Conservation (phyloP, 2,797 vertebrate genomes). For the Nyctibius grandis region DNA sequence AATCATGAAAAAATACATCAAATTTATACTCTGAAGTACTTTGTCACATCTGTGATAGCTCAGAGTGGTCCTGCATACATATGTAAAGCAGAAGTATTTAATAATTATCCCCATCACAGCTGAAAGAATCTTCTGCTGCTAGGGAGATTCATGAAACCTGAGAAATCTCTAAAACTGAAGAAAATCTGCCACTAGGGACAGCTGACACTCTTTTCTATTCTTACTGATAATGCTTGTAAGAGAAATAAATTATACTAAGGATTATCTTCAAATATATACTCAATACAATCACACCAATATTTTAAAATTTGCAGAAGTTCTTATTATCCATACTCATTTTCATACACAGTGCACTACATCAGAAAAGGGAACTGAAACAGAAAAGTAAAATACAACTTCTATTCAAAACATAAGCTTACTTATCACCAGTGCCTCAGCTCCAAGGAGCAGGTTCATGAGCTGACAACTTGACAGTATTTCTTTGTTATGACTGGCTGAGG, state of each 20-base stretch:
- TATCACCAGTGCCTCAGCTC: neutral
- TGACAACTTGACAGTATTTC: slow-evolving; percentile 63
- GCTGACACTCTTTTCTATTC: neutral
- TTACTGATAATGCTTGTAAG: neutral
- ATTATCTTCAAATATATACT: neutral
- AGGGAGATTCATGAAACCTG: neutral
- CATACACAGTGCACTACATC: neutral
- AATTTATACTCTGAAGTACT: neutral
- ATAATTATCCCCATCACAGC: neutral
- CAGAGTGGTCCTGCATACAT: neutral
- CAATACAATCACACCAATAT: neutral
- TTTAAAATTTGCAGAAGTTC: neutral
- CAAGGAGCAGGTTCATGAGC: slow-evolving; percentile 18
- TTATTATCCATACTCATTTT: neutral
- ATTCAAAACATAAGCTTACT: slow-evolving; percentile 29
- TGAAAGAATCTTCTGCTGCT: neutral
- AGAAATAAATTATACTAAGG: neutral
- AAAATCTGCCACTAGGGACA: neutral
- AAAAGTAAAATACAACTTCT: neutral
- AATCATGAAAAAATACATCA: neutral
- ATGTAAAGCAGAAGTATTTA: neutral
- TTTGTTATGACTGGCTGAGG: slow-evolving; percentile 51
- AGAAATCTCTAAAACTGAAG: neutral
- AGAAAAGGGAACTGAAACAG: neutral
- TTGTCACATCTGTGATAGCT: neutral